Evolutionary conservation across 2,113 vertebrate species (phyloP).

Genomic region (Numenius arquata): DNA sequence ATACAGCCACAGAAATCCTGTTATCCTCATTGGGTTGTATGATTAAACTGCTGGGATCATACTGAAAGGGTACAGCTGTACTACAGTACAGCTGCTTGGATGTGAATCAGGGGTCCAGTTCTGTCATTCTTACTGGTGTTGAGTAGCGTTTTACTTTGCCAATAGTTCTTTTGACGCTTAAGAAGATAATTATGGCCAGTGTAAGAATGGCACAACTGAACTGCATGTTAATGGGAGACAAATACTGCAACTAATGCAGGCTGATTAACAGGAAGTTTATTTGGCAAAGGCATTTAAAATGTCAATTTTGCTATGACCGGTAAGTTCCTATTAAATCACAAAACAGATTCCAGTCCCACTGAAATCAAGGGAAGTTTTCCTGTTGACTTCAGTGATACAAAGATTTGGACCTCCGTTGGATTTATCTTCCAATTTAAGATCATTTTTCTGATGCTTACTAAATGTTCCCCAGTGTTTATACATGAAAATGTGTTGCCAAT

Average conservation of each 20-base stretch:
- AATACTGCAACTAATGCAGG: background rate
- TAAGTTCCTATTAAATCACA: background rate
- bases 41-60: background rate
- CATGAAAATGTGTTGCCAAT: conserved; percentile 36
- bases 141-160: background rate
- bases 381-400: conserved; percentile 19
- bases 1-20: background rate
- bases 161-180: background rate
- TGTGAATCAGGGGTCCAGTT: background rate
- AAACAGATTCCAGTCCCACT: background rate
- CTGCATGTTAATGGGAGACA: background rate
- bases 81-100: conserved; percentile 35
- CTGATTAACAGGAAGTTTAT: conserved; percentile 13
- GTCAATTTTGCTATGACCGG: background rate
- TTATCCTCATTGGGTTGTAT: background rate
- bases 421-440: conserved; percentile 7
- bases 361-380: conserved; percentile 30
- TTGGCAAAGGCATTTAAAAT: conserved; percentile 10
- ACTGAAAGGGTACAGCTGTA: background rate
- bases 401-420: background rate
- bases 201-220: background rate
- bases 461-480: conserved; percentile 24
- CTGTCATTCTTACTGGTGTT: background rate
- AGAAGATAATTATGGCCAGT: background rate
- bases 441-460: conserved; percentile 33